Percentiles rank a stretch among this genome's conserved stretches.
These are phyloP conservation scores for Menura novaehollandiae DNA, from an alignment of 2,113 vertebrate genomes.

Conservation along the genomic window DNA sequence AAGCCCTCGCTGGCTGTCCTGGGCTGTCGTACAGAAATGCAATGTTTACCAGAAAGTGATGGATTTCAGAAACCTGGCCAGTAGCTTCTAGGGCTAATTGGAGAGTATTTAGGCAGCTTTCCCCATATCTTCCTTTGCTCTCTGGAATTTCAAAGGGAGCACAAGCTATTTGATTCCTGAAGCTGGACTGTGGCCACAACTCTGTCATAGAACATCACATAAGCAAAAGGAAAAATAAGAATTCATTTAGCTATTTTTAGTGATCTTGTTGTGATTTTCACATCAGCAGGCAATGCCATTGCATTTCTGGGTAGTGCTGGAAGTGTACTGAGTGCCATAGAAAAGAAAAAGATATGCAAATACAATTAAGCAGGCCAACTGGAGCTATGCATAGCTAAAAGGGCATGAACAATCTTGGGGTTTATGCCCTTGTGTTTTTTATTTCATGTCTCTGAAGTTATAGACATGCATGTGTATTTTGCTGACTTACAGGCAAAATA, in stretches of 20 bases:
- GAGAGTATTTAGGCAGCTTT: background rate
- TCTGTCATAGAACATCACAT: background rate
- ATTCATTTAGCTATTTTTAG: background rate
- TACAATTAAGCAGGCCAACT: background rate
- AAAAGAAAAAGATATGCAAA: background rate
- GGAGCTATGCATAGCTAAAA: background rate
- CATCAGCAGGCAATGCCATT: background rate
- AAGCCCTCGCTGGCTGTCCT: background rate
- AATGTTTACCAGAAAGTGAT: background rate
- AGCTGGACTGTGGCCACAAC: background rate
- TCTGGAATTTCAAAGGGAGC: background rate
- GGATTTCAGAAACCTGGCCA: background rate
- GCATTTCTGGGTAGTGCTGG: background rate
- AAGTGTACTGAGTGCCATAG: background rate
- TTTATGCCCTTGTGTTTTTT: background rate
- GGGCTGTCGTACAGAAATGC: background rate
- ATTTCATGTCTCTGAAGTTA: background rate
- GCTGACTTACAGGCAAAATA: conserved; percentile 8
- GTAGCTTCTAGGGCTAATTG: background rate
- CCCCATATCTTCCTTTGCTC: background rate
- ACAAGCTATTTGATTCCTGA: background rate
- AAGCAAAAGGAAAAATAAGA: background rate
- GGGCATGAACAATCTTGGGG: background rate
- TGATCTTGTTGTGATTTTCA: background rate
- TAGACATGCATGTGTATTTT: background rate